Evolutionary conservation across 2,797 vertebrate species (phyloP).

Genomic region (Gastrophryne carolinensis): DNA sequence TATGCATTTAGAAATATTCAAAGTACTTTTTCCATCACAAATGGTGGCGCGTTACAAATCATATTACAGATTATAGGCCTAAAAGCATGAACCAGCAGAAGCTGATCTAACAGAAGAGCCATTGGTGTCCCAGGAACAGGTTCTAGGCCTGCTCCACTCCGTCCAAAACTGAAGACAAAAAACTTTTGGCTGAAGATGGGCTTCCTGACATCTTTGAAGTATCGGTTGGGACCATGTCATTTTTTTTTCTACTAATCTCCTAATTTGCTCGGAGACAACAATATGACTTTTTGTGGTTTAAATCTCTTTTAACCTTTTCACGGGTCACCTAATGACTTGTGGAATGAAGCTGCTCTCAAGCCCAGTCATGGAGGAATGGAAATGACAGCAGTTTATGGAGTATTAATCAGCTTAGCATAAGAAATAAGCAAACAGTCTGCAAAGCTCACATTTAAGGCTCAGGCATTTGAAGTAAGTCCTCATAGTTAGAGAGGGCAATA

Average conservation of each 20-base stretch:
- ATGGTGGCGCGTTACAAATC: no score
- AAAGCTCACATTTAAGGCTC: constrained; percentile 4
- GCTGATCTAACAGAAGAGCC: no score
- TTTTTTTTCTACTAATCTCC: constrained; percentile 16
- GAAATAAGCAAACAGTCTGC: constrained; percentile 28
- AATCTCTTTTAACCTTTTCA: constrained; percentile 39
- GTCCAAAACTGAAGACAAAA: no score
- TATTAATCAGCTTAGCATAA: constrained; percentile 39
- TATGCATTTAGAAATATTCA: no score
- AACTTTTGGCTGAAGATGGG: no score
- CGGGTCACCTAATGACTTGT: constrained; percentile 18
- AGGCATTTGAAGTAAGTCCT: constrained; percentile 25
- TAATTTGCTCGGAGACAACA: constrained; percentile 17
- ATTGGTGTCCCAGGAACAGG: no score
- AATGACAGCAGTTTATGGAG: constrained; percentile 37
- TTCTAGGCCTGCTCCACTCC: no score
- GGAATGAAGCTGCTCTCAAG: constrained; percentile 9
- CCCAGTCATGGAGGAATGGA: constrained; percentile 28
- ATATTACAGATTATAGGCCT: no score
- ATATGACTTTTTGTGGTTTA: constrained; percentile 21
- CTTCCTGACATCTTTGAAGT: background rate
- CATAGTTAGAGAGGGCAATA: background rate
- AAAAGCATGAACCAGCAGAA: no score
- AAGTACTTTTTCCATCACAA: no score
- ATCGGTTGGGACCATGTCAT: background rate